Conservation (phyloP, 2,797 vertebrate genomes). For the Galaxias olidus region DNA sequence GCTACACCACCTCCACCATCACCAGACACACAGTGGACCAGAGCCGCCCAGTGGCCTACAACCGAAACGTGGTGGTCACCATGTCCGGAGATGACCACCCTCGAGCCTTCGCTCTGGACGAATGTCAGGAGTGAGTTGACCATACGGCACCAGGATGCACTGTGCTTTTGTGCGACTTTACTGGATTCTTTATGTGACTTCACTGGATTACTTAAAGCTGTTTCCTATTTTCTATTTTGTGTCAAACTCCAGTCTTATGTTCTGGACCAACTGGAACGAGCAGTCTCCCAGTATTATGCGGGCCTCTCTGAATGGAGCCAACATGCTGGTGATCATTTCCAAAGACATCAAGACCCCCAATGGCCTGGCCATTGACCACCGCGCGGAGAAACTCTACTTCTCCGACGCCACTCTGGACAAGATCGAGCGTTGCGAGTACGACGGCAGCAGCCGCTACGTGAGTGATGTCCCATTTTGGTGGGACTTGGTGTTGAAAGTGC, state of each 20-base stretch:
- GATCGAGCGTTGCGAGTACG: conserved; percentile 96
- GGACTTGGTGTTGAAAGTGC: no score
- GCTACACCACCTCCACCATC: conserved; percentile 97
- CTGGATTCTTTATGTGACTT: conserved; percentile 6
- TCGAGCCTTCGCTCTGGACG: conserved; percentile 93
- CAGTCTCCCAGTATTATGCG: conserved; percentile 97
- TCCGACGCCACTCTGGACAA: conserved; percentile 96
- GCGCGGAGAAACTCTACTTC: conserved; percentile 95
- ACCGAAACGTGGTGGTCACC: conserved; percentile 93
- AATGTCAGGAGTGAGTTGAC: conserved; percentile 96
- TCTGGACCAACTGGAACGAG: conserved; percentile 99
- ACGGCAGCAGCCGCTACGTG: conserved; percentile 90
- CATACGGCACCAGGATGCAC: conserved; percentile 5
- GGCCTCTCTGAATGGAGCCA: conserved; percentile 88
- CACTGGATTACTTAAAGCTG: not conserved
- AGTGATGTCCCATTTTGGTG: conserved; percentile 51
- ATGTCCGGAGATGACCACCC: conserved; percentile 98
- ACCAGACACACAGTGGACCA: conserved; percentile 97
- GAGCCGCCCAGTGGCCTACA: conserved; percentile 85
- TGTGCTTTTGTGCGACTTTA: conserved; percentile 6
- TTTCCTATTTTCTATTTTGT: conserved; percentile 5
- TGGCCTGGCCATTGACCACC: conserved; percentile 94
- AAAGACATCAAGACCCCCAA: conserved; percentile 95
- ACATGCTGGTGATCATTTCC: conserved; percentile 91
- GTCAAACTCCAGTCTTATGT: conserved; percentile 84